These are phyloP conservation scores for Acanthoscelides obtectus DNA, from an alignment of 2,888 invertebrate species.

Conservation along the genomic window DNA sequence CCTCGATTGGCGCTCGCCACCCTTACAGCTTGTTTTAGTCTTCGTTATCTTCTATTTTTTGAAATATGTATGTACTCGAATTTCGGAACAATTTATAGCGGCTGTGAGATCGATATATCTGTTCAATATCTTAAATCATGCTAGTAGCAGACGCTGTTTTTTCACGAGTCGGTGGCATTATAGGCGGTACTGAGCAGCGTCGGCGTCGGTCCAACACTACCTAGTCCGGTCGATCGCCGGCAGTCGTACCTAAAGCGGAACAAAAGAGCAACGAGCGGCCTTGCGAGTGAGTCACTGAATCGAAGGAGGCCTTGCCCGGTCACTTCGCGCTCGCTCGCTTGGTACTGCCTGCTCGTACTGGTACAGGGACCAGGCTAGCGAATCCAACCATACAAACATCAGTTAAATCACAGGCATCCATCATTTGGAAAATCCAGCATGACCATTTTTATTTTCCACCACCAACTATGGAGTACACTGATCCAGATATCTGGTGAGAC, in stretches of 20 bases:
- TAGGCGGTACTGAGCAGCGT: not conserved
- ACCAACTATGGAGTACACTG: too few relatives aligned
- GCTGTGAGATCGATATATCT: too few relatives aligned
- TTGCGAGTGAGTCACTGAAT: slow-evolving; percentile 39
- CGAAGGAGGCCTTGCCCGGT: slow-evolving; percentile 40
- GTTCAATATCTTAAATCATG: too few relatives aligned
- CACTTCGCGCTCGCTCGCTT: not conserved
- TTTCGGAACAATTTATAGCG: too few relatives aligned
- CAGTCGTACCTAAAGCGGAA: slow-evolving; percentile 33
- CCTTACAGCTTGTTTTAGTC: too few relatives aligned
- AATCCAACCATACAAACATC: not conserved
- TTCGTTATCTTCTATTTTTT: too few relatives aligned
- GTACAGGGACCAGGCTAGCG: not conserved
- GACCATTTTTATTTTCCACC: too few relatives aligned
- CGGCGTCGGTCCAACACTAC: not conserved
- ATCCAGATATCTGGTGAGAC: too few relatives aligned
- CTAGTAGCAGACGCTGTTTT: too few relatives aligned
- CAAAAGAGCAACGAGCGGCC: slow-evolving; percentile 42
- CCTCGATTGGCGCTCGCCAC: too few relatives aligned
- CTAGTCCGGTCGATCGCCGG: slow-evolving; percentile 7
- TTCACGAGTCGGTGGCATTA: too few relatives aligned
- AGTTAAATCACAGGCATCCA: not conserved
- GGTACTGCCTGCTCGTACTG: not conserved
- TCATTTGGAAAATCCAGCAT: not conserved
- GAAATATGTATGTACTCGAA: too few relatives aligned